These are phyloP conservation scores for Darevskia mixta DNA, from an alignment of 2,797 vertebrate genomes.

Conservation along the genomic window DNA sequence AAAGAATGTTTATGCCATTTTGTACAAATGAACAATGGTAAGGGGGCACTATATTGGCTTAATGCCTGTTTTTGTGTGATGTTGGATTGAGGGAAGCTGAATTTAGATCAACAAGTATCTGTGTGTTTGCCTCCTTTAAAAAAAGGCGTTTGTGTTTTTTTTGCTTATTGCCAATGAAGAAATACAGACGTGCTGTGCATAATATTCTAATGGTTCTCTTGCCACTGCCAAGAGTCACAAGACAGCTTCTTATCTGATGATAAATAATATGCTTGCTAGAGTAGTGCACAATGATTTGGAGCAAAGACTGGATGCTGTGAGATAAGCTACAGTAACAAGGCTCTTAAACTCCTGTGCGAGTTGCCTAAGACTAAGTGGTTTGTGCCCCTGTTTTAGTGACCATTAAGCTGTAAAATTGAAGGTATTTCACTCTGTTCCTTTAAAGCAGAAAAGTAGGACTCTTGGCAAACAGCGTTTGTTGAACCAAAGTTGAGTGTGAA, in stretches of 20 bases:
- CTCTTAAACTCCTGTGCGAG: neutral
- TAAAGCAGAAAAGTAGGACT: neutral
- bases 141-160: neutral
- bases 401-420: neutral
- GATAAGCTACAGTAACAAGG: neutral
- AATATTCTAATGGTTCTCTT: neutral
- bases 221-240: conserved; percentile 9
- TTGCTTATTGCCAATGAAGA: neutral
- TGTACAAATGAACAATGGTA: neutral
- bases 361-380: neutral
- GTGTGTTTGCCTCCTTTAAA: neutral
- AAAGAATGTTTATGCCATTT: neutral
- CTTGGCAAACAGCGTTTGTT: neutral
- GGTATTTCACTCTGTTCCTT: neutral
- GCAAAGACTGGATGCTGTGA: neutral
- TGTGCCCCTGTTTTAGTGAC: neutral
- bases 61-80: neutral
- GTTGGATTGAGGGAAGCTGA: neutral
- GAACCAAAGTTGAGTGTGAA: neutral
- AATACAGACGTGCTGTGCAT: neutral
- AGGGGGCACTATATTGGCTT: neutral
- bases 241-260: neutral
- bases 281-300: neutral
- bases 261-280: neutral
- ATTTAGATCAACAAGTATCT: neutral